Conservation (phyloP, 1,140 invertebrate genomes). For the Leptinotarsa lineolata region DNA sequence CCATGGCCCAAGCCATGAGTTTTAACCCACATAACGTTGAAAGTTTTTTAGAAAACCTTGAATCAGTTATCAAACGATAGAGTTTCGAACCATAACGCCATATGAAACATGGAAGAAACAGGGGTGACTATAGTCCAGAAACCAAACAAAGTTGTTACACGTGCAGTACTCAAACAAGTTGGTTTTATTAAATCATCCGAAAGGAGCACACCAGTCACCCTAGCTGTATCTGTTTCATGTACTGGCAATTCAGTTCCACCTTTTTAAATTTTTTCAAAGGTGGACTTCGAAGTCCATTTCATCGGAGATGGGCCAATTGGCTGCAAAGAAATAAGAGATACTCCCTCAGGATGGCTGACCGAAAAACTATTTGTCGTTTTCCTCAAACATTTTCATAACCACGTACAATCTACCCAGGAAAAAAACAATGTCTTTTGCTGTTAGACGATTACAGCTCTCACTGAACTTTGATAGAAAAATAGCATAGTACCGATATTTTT, state of each 20-base stretch:
- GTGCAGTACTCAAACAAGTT: too few relatives aligned
- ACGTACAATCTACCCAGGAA: constrained; percentile 44
- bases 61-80: too few relatives aligned
- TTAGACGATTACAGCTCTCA: constrained; percentile 52
- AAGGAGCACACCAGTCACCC: too few relatives aligned
- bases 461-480: constrained; percentile 35
- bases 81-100: background rate
- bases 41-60: constrained; percentile 24
- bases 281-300: too few relatives aligned
- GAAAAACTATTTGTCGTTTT: constrained; percentile 44
- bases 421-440: constrained; percentile 47
- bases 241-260: too few relatives aligned
- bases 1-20: constrained; percentile 16
- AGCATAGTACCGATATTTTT: constrained; percentile 33
- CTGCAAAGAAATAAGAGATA: constrained; percentile 36
- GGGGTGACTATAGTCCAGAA: too few relatives aligned
- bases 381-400: constrained; percentile 51
- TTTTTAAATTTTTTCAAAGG: too few relatives aligned
- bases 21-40: constrained; percentile 24
- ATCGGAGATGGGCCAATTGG: too few relatives aligned
- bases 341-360: constrained; percentile 35
- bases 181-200: too few relatives aligned
- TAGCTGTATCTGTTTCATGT: too few relatives aligned
- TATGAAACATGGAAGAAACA: too few relatives aligned
- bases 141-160: too few relatives aligned